Evolutionary conservation across 2,888 invertebrate genomes (phyloP), one percentile per base, ranked within the genome.

Genomic region (Tetropium fuscum): DNA sequence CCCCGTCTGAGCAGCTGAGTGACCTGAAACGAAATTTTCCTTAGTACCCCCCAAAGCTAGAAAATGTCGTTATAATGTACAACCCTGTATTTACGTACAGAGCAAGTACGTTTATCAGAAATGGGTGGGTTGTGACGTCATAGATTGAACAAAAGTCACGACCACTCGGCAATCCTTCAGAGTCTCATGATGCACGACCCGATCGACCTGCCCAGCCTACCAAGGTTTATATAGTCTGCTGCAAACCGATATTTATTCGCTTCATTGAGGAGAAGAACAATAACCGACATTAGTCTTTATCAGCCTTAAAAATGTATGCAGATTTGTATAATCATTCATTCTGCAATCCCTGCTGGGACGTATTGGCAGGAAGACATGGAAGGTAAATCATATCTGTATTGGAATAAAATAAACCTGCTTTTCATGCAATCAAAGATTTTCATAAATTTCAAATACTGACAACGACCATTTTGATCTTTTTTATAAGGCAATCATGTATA

Each of bases 131-230:
- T 51, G 16, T 51, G 51, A 40, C 51, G 51, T 40, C 51, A 51
- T 27, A 16, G 40, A 18, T 10, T 10, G 38, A 51, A 38, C 27
- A 11, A 51, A 51, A 51, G 51, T 51, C 51, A 51, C 40, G 51
- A 51, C 18, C 18, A 40, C 27, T 38, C 19, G 51, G 11, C 27
- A 10, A 40, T 51, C 40, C 27, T 25, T 38, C 40, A 18, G 51
- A 51, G 36, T 64, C 58, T 67, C 68, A 67, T 68, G 71, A 72
- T 58, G 61, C 70, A 65, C 68, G 62, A 68, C 60, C 63, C 22
- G 60, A 59, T 62, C 66, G 66, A 65, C 69, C 67, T 68, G 66
- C 65, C 64, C 69, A 63, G 47, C 66, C 68, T 64, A 63, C 64
- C 63, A 64, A 66, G 67, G 66, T 63, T 66, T 66, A 63, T 53